A percentile compares a stretch with the other conserved stretches of the same genome.
Conservation (phyloP, 2,113 vertebrate genomes). For the Dipodomys spectabilis region DNA sequence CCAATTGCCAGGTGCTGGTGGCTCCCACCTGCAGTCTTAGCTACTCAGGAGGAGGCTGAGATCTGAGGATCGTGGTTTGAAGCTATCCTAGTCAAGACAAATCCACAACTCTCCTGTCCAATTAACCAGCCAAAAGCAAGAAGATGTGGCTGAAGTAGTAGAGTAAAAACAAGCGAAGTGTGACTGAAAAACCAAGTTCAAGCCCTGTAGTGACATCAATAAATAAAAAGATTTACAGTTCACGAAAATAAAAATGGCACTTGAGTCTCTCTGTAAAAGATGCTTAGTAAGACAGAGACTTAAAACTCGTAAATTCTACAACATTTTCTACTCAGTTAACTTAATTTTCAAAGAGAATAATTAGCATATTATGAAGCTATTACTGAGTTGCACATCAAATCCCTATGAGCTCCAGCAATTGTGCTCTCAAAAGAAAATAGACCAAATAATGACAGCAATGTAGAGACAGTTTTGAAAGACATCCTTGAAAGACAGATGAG, state of each 20-base stretch:
- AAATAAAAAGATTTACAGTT: no score
- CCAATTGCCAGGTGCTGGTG: no score
- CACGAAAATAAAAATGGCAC: not conserved
- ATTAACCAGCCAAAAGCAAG: no score
- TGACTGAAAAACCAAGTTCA: no score
- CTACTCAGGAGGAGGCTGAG: no score
- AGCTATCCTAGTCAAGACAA: no score
- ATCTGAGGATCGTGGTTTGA: no score
- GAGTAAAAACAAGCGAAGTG: no score
- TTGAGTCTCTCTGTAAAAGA: not conserved
- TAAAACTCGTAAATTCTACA: conserved; percentile 45
- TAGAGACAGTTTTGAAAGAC: not conserved
- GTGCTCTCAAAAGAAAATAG: conserved; percentile 31
- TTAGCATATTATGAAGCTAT: conserved; percentile 58
- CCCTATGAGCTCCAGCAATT: conserved; percentile 10
- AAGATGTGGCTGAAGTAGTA: no score
- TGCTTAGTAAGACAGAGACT: not conserved
- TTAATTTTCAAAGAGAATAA: conserved; percentile 74
- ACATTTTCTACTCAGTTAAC: conserved; percentile 69
- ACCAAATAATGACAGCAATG: not conserved
- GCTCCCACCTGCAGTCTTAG: no score
- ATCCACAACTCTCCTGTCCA: no score
- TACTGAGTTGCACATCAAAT: conserved; percentile 61
- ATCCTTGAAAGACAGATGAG: not conserved
- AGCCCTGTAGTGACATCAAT: no score